Evolutionary conservation across 2,888 invertebrate species (phyloP).

Genomic region (Frankliniella fusca): DNA sequence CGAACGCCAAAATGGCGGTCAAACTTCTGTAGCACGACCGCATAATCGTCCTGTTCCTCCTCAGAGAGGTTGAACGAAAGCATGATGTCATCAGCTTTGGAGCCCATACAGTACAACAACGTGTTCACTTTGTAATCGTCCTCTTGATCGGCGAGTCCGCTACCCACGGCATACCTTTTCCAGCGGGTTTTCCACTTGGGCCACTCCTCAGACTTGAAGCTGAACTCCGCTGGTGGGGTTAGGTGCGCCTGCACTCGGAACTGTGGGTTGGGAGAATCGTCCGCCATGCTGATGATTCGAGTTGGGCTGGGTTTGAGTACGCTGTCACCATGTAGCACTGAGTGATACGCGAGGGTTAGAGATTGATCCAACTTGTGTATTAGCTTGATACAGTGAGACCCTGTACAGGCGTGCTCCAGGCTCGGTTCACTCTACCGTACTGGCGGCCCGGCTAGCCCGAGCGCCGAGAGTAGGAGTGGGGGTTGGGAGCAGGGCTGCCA

Average conservation of each 20-base stretch:
- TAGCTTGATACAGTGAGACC: too few relatives aligned
- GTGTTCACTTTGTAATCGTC: neutral
- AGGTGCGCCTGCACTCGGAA: neutral
- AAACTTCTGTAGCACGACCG: neutral
- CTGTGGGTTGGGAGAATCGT: neutral
- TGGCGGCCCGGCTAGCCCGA: too few relatives aligned
- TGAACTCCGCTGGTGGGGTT: neutral
- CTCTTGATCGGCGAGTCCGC: neutral
- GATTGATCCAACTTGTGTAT: too few relatives aligned
- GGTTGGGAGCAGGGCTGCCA: too few relatives aligned
- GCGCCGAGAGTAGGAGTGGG: too few relatives aligned
- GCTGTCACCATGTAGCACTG: conserved; percentile 14
- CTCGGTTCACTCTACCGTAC: too few relatives aligned
- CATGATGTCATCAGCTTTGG: neutral
- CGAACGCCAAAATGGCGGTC: conserved; percentile 33
- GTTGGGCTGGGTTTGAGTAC: neutral
- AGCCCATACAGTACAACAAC: neutral
- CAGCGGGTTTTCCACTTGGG: neutral
- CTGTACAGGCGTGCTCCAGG: too few relatives aligned
- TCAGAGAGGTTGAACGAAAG: neutral
- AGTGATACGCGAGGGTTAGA: too few relatives aligned
- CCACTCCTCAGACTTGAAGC: neutral
- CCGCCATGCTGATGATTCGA: neutral
- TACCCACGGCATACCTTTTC: neutral
- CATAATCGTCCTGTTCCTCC: neutral